These are phyloP conservation scores for Bombus confusus DNA, from an alignment of 1,140 invertebrate species.

Conservation along the genomic window DNA sequence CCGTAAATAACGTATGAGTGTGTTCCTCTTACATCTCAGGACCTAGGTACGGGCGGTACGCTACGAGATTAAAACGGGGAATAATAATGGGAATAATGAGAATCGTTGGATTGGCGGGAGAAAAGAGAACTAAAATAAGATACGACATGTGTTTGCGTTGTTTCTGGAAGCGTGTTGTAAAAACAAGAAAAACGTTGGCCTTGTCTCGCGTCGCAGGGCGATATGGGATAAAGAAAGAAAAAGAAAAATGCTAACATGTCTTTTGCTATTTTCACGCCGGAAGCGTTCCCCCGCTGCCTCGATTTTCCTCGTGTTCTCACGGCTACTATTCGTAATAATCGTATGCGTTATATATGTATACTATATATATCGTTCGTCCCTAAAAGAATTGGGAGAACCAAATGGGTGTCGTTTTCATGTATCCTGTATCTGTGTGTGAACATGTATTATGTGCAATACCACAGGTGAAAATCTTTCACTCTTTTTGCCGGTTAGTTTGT, in stretches of 20 bases:
- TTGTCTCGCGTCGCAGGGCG: slow-evolving; percentile 8
- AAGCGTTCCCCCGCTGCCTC: slow-evolving; percentile 33
- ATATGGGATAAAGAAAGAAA: slow-evolving; percentile 45
- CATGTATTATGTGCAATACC: not conserved
- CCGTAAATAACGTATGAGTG: slow-evolving; percentile 47
- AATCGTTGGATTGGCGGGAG: slow-evolving; percentile 11
- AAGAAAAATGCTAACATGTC: slow-evolving; percentile 72
- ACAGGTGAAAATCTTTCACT: not conserved
- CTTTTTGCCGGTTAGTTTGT: not conserved
- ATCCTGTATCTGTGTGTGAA: not conserved
- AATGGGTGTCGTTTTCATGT: not conserved
- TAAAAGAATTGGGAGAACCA: not conserved
- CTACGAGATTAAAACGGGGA: slow-evolving; percentile 33
- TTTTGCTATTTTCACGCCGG: slow-evolving; percentile 67
- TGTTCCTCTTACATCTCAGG: not conserved
- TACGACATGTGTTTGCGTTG: not conserved
- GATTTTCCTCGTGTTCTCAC: slow-evolving; percentile 1
- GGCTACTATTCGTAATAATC: slow-evolving; percentile 16
- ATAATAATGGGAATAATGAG: not conserved
- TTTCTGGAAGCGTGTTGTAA: slow-evolving; percentile 53
- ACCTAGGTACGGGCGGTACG: slow-evolving; percentile 33
- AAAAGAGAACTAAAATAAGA: slow-evolving; percentile 14
- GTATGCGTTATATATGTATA: slow-evolving; percentile 9
- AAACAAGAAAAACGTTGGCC: slow-evolving; percentile 7
- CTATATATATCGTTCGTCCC: not conserved